Base-by-base conservation (phyloP, 2,888 invertebrate species). In the Tiliacea aurago region DNA sequence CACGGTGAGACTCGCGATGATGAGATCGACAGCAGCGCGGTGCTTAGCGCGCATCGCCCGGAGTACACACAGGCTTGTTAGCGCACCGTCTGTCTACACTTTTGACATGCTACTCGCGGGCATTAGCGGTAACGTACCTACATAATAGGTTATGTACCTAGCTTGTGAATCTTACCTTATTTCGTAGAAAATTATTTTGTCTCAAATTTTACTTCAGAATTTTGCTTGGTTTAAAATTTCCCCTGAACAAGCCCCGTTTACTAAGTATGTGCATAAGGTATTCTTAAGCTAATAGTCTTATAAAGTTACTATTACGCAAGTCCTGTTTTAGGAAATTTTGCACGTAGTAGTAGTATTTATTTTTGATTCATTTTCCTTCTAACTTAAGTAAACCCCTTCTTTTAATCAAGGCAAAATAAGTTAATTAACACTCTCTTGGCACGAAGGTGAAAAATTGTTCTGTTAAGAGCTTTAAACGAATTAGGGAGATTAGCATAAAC, bases 401-500 rank as follows among this genome's bases (percentile, higher is more conserved):
- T 84, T 87, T 81, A 84, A 84, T 82, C 80, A 83, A 75, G 76
- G 80, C 58, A 64, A 84, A 87, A 87, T 84, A 85, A 85, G 68
- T 86, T 85, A 87, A 86, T 86, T 86, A 86, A 81, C 84, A 83
- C 76, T 80, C 72, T 79, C 84, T 53, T 66, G 67, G 78, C 78
- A 83, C 77, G 74, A 83, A 86, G 78, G 84, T 86, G 87, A 87
- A 87, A 86, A 87, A 87, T 87, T 83, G 70, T 81, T 86, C 78
- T 70, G 81, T 80, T 84, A 87, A 83, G 77, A 78, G 83, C 81
- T 77, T 76, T 61, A 78, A 86, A 83, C 70, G 76, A 84, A 80
- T 80, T 79, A 76, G 68, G 53, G 73, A 78, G 74, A 79, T 87
- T 81, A 81, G 70, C 62, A 74, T 78, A 71, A 87, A 79, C 73